Base-by-base conservation (phyloP, 2,113 vertebrate species). In the Morone chrysops region DNA sequence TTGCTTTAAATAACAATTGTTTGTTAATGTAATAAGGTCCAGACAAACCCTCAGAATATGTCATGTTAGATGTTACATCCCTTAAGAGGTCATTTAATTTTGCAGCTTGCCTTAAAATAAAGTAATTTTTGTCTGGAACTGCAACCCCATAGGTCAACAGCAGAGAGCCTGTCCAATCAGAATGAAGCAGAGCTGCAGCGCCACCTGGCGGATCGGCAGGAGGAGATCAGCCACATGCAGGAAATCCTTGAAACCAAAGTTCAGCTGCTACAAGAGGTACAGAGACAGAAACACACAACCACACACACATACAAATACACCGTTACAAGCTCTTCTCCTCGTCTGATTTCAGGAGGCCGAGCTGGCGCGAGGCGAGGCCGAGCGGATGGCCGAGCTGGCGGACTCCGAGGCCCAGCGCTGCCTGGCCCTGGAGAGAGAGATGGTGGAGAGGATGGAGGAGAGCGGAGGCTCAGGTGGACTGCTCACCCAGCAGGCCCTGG, bases 211-310 rank as follows among this genome's bases (percentile, higher is more conserved):
- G 96, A 97, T 75, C 89, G 50, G 5, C 96, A 96, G 91, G 94
- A 95, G 80, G 96, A 98, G 83, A 96, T 96, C 0, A 94, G 96
- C 74, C 96, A 96, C 0, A 95, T 95, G 68, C 96, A 96, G 0
- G 96, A 97, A 73, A 89, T 96, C 78, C 94, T 97, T 82, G 94
- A 97, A 70, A 96, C 94, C 84, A 97, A 97, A 92, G 96, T 97
- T 45, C 96, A 96, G 87, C 95, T 96, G 72, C 95, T 98, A 63
- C 97, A 97, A 54, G 95, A 98, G 96, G 97, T 97, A 83, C 10
- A 54, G 3, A 45, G n/a, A 45, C 59, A 54, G 54, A 43, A 0
- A 47, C 0, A 50, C 78, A 41, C 54, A 8, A 5, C 9, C 8
- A 36, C 72, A 70, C 18, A 70, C 36, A 72, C 3, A 66, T 18